Percentiles rank a stretch among this genome's conserved stretches.
phyloP scores from a whole-genome alignment of 1,140 invertebrate species.

The Hormaphis cornu region DNA sequence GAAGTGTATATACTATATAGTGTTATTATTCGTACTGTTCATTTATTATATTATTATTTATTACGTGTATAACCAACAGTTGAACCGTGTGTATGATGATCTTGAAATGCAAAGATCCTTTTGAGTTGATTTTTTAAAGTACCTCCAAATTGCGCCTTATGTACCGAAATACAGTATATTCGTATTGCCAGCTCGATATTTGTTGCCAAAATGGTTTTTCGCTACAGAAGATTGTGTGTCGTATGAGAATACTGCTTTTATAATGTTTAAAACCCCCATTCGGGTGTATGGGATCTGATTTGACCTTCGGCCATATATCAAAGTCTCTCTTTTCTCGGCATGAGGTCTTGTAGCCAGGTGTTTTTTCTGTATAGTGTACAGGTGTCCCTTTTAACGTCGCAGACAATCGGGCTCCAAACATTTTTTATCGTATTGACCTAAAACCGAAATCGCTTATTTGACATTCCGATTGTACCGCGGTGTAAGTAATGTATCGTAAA shows the following conservation, averaged over 20 bases:
- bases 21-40: no score
- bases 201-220: slow-evolving; percentile 1
- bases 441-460: slow-evolving; percentile 13
- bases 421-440: slow-evolving; percentile 24
- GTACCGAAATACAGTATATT: no score
- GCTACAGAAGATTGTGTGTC: background rate
- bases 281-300: slow-evolving; percentile 9
- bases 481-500: background rate
- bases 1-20: no score
- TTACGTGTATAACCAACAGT: no score
- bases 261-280: slow-evolving; percentile 8
- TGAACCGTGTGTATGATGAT: no score
- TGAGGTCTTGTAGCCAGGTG: slow-evolving; percentile 25
- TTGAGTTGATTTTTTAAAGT: no score
- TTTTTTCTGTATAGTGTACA: slow-evolving; percentile 16
- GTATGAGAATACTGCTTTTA: no score
- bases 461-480: slow-evolving; percentile 2
- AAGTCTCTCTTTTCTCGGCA: slow-evolving; percentile 3
- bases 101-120: no score
- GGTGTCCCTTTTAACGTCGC: slow-evolving; percentile 5
- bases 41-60: no score
- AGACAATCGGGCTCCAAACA: background rate
- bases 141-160: no score
- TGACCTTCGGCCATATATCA: slow-evolving; percentile 28
- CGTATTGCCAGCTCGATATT: background rate